A percentile compares a stretch with the other conserved stretches of the same genome.
Evolutionary conservation across 2,888 invertebrate genomes (phyloP).

Genomic region (Metacarcinus magister): DNA sequence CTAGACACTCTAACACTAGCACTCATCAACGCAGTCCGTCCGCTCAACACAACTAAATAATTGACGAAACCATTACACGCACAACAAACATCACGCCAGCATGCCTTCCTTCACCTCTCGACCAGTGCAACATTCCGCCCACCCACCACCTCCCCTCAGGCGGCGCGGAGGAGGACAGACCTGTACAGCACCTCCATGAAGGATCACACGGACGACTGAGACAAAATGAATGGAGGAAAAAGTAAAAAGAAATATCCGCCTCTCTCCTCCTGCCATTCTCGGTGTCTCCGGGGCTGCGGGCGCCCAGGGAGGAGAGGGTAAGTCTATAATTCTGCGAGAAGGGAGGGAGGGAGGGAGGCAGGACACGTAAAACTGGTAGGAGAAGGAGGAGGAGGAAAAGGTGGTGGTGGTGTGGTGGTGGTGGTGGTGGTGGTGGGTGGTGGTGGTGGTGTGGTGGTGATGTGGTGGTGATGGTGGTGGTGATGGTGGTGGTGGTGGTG

Average conservation of each 20-base stretch:
- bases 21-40: not conserved
- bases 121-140: not conserved
- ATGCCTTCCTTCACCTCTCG: not conserved
- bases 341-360: not conserved
- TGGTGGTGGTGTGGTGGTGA: not conserved
- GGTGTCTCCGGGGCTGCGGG: slow-evolving; percentile 37
- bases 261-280: slow-evolving; percentile 36
- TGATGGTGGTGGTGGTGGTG: not conserved
- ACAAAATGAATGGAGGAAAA: not conserved
- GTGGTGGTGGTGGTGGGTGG: not conserved
- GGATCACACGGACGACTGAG: slow-evolving; percentile 1
- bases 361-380: not conserved
- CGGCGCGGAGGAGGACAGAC: not conserved
- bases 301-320: not conserved
- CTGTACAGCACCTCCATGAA: slow-evolving; percentile 48
- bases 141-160: slow-evolving; percentile 1
- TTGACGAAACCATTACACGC: not conserved
- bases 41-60: not conserved
- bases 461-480: too few species aligned
- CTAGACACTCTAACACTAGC: not conserved
- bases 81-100: not conserved
- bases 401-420: not conserved
- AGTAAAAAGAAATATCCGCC: not conserved
- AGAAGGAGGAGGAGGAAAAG: not conserved
- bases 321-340: not conserved